These are phyloP conservation scores for Nomada lathburiana DNA, from an alignment of 2,888 invertebrate species.

Conservation along the genomic window DNA sequence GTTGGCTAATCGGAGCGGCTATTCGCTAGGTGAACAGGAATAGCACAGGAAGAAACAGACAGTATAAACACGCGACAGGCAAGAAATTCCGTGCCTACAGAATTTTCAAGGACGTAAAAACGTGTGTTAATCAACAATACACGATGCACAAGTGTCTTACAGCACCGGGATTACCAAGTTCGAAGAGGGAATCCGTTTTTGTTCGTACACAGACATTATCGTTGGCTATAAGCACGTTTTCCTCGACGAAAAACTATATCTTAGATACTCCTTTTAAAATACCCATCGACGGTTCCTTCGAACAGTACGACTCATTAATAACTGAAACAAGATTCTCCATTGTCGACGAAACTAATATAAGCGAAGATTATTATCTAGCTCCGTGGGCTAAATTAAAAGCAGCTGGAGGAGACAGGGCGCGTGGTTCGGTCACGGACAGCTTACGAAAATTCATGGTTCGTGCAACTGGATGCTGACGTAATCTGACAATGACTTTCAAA, in stretches of 20 bases:
- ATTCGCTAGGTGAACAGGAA: conserved; percentile 2
- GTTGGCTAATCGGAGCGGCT: neutral
- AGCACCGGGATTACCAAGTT: conserved; percentile 1
- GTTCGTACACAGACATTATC: conserved; percentile 11
- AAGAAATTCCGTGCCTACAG: conserved; percentile 23
- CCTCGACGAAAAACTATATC: neutral
- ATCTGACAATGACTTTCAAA: conserved; percentile 63
- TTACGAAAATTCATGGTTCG: conserved; percentile 40
- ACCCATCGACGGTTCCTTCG: too few species aligned
- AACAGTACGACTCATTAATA: neutral
- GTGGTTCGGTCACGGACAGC: conserved; percentile 1
- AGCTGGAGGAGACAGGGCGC: conserved; percentile 1
- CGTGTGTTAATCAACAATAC: conserved; percentile 46
- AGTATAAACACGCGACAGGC: conserved; percentile 38
- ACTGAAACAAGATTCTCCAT: too few species aligned
- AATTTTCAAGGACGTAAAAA: conserved; percentile 65
- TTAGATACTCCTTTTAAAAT: conserved; percentile 2
- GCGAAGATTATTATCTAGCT: neutral
- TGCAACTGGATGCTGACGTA: conserved; percentile 50
- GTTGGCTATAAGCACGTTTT: conserved; percentile 33
- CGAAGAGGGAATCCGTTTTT: conserved; percentile 25
- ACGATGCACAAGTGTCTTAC: conserved; percentile 50
- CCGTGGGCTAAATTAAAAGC: conserved; percentile 5
- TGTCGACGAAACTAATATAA: neutral
- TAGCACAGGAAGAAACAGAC: conserved; percentile 37